Base-by-base conservation (phyloP, 2,113 vertebrate species). In the Pseudolaguvia tuberculata region DNA sequence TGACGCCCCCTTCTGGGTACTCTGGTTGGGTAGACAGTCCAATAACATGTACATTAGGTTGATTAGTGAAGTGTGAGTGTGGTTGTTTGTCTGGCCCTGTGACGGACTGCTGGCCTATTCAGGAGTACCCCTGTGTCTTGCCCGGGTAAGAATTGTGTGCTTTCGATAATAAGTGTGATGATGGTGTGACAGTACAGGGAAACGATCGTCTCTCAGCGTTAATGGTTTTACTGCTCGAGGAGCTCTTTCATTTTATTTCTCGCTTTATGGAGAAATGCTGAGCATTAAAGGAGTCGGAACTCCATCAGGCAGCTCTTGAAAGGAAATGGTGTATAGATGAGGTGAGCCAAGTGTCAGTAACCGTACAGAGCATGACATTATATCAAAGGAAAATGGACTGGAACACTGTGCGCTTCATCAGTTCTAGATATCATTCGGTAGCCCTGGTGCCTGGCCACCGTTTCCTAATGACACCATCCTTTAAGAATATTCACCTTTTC, bases 281-380 rank as follows among this genome's bases (percentile, higher is more conserved):
- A 21, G 25, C 2, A 18, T 51, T n/a, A 61, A 29, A 50, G 23
- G 23, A 45, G 8, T 50, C 8, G 4, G 45, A 27, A 50, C 18
- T 29, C 63, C 63, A 50, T 67, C 63, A 27, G 7, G 3, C 6
- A 73, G 29, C 15, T 57, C 53, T 71, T 57, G 27, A 31, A 71
- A 58, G 45, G 63, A 50, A 50, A 15, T 15, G 18, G 4, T 3
- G 15, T 27, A 18, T 18, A 66, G 42, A 66, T 27, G 63, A 11
- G 47, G 63, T 50, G 63, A 67, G 63, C 15, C 12, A 8, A 9
- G 45, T 29, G 63, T 67, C 63, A 29, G 45, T 12, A 39, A 27
- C 15, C 14, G 14, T 5, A 18, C 63, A 23, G 4, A 50, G 7
- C 42, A 18, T 23, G 62, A 66, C 21, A 25, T 18, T 66, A 66